Base-by-base conservation (phyloP, 2,797 vertebrate species). In the Gallinago stenura region DNA sequence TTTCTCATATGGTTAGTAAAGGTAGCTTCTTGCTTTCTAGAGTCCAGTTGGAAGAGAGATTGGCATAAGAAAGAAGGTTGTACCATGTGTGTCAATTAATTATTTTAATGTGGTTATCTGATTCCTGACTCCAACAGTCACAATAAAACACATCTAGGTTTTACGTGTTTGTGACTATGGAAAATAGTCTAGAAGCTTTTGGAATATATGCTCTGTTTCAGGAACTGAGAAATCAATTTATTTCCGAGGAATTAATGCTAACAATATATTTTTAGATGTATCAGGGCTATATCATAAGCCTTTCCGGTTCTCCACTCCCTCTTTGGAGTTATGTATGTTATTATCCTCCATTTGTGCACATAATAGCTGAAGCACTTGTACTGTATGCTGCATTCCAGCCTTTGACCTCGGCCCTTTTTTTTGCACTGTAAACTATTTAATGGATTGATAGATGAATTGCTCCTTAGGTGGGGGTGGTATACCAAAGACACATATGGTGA, bases 291-390 rank as follows among this genome's bases (percentile, higher is more conserved):
- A 18, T 17, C 13, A 6, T 62, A 61, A 79, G 20, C n/a, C 43
- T 75, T 79, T 57, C 35, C 22, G 26, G 22, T 69, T 69, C 13
- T 61, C 8, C n/a, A 31, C 21, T 71, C 24, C 20, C 11, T 75
- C 61, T 48, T 48, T 1, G 0, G 41, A 28, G 17, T 56, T 22
- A 57, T 24, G 26, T 65, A 24, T 2, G 0, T 64, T 0, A n/a
- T 48, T 28, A 22, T n/a, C 17, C 18, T 68, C 6, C 20, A 31
- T 19, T 72, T 88, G 12, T 54, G 43, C 30, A 31, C 5, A 1
- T 24, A 57, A 39, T 46, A 78, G 15, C 57, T 62, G 45, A 87
- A 56, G 28, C 5, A 4, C 30, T 78, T 73, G 31, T 80, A 26
- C 33, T 64, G 46, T 15, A 9, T 78, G 43, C 37, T 64, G 1